Percentiles rank a stretch among this genome's conserved stretches.
Evolutionary conservation across 2,888 invertebrate species (phyloP).

Genomic region (Syrista parreyssii): DNA sequence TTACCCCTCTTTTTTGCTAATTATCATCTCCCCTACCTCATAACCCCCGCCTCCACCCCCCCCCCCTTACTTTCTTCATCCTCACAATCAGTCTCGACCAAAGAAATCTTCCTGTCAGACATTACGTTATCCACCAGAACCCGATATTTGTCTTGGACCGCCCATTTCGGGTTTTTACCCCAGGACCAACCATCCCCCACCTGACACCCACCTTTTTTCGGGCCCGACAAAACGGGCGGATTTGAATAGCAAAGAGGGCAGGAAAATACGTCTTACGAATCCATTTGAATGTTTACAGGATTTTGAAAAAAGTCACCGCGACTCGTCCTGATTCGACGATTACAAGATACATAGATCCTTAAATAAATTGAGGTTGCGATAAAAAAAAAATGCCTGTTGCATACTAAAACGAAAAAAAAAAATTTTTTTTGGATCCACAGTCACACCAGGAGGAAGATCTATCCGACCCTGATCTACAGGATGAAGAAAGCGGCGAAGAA

Average conservation of each 20-base stretch:
- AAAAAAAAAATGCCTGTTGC: not conserved
- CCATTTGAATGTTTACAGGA: conserved; percentile 36
- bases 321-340: too few species aligned
- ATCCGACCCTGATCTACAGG: conserved; percentile 70
- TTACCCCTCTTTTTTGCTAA: too few species aligned
- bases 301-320: not conserved
- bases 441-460: conserved; percentile 71
- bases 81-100: too few species aligned
- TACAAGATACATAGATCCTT: not conserved
- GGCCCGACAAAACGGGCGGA: not conserved
- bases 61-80: too few species aligned
- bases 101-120: too few species aligned
- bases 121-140: conserved; percentile 30
- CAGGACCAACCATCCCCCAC: conserved; percentile 14
- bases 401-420: not conserved
- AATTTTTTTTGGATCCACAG: conserved; percentile 60
- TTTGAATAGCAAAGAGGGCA: conserved; percentile 33
- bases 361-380: not conserved
- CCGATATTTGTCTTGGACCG: conserved; percentile 44
- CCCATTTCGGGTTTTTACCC: conserved; percentile 41
- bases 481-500: conserved; percentile 68
- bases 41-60: too few species aligned
- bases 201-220: too few species aligned
- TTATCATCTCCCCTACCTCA: too few species aligned
- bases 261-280: conserved; percentile 26